Evolutionary conservation across 2,888 invertebrate genomes (phyloP).

Genomic region (Cenopis cana): DNA sequence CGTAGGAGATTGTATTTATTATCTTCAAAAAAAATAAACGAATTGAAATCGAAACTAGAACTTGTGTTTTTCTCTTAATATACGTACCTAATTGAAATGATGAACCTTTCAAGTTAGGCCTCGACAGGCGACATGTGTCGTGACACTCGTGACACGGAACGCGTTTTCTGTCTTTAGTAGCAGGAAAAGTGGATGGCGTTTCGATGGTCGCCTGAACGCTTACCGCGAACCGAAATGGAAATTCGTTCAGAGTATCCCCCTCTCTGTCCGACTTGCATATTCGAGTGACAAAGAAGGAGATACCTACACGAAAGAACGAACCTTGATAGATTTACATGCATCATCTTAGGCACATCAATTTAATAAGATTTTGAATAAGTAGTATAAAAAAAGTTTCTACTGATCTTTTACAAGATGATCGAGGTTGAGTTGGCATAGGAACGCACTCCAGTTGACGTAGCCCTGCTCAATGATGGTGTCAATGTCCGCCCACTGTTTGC

Average conservation of each 20-base stretch:
- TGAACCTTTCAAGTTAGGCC: not conserved
- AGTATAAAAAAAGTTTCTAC: slow-evolving; percentile 38
- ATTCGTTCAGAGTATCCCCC: no score
- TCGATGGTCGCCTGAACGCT: no score
- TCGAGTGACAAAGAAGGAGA: no score
- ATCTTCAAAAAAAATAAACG: slow-evolving; percentile 66
- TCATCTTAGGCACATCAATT: not conserved
- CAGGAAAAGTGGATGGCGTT: no score
- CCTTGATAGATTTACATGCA: not conserved
- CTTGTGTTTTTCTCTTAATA: slow-evolving; percentile 11
- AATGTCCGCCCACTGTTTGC: slow-evolving; percentile 70
- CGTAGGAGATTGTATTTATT: slow-evolving; percentile 63
- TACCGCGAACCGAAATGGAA: no score
- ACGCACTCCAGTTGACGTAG: slow-evolving; percentile 78
- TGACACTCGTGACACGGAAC: no score
- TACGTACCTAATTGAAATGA: slow-evolving; percentile 1
- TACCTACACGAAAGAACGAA: no score
- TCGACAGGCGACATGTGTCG: no score
- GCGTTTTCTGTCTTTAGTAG: no score
- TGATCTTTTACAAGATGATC: slow-evolving; percentile 77
- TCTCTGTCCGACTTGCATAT: no score
- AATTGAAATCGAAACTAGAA: slow-evolving; percentile 50
- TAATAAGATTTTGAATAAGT: not conserved
- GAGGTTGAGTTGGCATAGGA: slow-evolving; percentile 77
- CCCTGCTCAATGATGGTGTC: slow-evolving; percentile 69